Base-by-base conservation (phyloP, 2,113 vertebrate genomes). In the Nothocercus nigrocapillus region DNA sequence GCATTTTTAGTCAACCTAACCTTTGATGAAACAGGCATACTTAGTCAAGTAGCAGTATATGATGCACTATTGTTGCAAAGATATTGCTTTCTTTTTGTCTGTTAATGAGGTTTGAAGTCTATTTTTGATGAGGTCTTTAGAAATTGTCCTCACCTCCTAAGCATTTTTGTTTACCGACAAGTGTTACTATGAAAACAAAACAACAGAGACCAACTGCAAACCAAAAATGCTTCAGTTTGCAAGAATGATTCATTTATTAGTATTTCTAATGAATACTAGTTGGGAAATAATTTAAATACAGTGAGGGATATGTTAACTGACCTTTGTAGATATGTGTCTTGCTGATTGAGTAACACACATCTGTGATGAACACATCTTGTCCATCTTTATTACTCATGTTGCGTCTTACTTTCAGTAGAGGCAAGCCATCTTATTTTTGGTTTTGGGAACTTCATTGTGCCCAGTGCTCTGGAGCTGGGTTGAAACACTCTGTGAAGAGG, bases 31-130 rank as follows among this genome's bases (percentile, higher is more conserved):
- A 84, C 10, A 8, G 45, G 16, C 45, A 25, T 17, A 15, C 34
- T 61, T 51, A 42, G 42, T 66, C 58, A 82, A 64, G 61, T 24
- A 36, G 53, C 81, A 77, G 34, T 64, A 8, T 16, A 4, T 38
- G 34, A 20, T 18, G 22, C 10, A 47, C 11, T 9, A 2, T 40
- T 74, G n/a, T 44, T 30, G 6, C 8, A 38, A 58, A 58, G 30
- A 58, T 58, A 17, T 63, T 91, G 21, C 7, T 84, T 93, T 85
- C 47, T 93, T 73, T 89, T 32, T 76, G 44, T 61, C 53, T 69
- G 1, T 76, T 73, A 66, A 3, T 66, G 47, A 47, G 30, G 27
- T 76, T 89, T 79, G 34, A 88, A 82, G 88, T 88, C 53, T 62
- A 3, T 79, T 95, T 94, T 58, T 92, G 22, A 86, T 76, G 56